Conservation (phyloP, 2,113 vertebrate genomes). For the Cromileptes altivelis region DNA sequence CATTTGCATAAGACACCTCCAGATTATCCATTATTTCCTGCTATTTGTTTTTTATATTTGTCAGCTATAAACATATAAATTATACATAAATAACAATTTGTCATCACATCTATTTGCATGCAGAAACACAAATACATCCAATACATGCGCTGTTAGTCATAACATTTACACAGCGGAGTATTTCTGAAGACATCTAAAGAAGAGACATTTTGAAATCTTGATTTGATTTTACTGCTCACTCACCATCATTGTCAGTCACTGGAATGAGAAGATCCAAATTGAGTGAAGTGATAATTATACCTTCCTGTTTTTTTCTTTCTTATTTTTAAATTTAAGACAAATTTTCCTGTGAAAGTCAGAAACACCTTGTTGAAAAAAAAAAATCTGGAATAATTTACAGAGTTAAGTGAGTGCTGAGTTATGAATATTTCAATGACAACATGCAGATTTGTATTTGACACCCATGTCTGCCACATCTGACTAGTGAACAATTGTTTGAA, state of each 20-base stretch:
- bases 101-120: not conserved
- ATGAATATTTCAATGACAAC: not conserved
- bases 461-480: no score
- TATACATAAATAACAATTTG: not conserved
- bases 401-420: not conserved
- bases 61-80: not conserved
- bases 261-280: not conserved
- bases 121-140: not conserved
- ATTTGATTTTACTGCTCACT: not conserved
- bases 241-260: not conserved
- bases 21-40: not conserved
- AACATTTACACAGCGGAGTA: not conserved
- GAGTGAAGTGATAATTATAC: not conserved
- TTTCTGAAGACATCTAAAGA: not conserved
- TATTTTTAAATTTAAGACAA: not conserved
- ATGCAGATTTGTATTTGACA: not conserved
- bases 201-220: not conserved
- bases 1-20: not conserved
- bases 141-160: not conserved
- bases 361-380: no score
- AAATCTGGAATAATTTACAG: no score
- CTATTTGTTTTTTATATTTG: not conserved
- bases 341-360: not conserved
- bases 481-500: no score
- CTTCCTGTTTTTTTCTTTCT: not conserved